Evolutionary conservation across 2,113 vertebrate genomes (phyloP).

Genomic region (Lipotes vexillifer): DNA sequence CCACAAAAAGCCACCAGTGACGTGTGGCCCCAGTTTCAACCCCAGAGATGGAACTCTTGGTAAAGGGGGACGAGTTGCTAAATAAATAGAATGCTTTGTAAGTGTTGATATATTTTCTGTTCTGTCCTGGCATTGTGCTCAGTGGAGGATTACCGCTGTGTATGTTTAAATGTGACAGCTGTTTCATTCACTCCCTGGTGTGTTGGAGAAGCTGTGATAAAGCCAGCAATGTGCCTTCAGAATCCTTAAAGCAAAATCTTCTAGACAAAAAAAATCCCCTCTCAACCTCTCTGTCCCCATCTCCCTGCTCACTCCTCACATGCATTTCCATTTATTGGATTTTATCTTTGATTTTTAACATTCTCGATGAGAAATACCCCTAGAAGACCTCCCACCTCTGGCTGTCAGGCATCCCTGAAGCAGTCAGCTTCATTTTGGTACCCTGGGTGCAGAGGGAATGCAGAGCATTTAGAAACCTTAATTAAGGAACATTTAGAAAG

Average conservation of each 20-base stretch:
- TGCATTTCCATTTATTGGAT: constrained; percentile 16
- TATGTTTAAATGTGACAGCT: constrained; percentile 77
- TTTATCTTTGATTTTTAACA: constrained; percentile 44
- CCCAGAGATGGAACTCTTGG: constrained; percentile 39
- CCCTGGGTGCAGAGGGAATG: constrained; percentile 37
- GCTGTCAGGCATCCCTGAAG: constrained; percentile 32
- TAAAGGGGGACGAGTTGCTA: constrained; percentile 42
- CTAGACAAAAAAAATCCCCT: neutral
- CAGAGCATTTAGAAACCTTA: constrained; percentile 68
- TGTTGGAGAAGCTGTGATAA: constrained; percentile 66
- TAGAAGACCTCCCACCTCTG: constrained; percentile 27
- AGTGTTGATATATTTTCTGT: constrained; percentile 74
- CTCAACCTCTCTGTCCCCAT: neutral
- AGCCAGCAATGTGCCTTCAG: constrained; percentile 57
- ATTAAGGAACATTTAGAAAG: constrained; percentile 77
- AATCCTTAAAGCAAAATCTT: constrained; percentile 69
- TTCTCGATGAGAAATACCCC: constrained; percentile 33
- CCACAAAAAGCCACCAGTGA: constrained; percentile 54
- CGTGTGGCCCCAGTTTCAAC: constrained; percentile 19
- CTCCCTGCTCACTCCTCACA: neutral
- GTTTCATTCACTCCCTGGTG: constrained; percentile 76
- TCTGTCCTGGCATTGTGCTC: constrained; percentile 71
- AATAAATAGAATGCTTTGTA: constrained; percentile 72
- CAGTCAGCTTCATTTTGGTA: constrained; percentile 41
- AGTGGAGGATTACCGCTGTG: constrained; percentile 70